phyloP scores from a whole-genome alignment of 2,113 vertebrate species.

The Glaucomys volans region DNA sequence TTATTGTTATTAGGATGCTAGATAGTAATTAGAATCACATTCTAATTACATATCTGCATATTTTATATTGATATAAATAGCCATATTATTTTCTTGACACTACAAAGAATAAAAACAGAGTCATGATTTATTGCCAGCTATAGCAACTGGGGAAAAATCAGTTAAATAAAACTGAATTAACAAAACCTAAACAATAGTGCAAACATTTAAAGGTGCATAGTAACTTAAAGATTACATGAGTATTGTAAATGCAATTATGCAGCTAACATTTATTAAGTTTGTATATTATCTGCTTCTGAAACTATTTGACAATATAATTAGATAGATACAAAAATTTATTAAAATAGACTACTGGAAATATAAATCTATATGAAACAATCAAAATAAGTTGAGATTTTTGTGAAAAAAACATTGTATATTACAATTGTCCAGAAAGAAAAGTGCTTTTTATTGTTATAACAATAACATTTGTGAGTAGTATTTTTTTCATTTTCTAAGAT shows the following conservation, averaged over 20 bases:
- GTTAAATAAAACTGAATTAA: conserved; percentile 26
- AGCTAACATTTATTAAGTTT: conserved; percentile 7
- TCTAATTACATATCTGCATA: conserved; percentile 71
- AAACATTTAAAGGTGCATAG: not conserved
- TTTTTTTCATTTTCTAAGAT: not conserved
- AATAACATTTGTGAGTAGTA: not conserved
- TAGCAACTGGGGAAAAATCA: conserved; percentile 60
- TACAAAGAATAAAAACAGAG: not conserved
- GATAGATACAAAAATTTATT: not conserved
- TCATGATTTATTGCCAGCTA: conserved; percentile 60
- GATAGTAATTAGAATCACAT: conserved; percentile 72
- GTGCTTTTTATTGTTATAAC: not conserved
- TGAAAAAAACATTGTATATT: not conserved
- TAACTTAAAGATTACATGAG: not conserved
- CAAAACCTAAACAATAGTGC: not conserved
- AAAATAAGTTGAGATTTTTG: not conserved
- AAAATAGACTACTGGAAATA: not conserved
- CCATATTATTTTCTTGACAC: conserved; percentile 65
- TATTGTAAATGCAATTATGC: not conserved
- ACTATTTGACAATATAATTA: not conserved
- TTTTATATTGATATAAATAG: conserved; percentile 73
- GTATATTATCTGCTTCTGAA: conserved; percentile 2
- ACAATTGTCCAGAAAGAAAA: not conserved
- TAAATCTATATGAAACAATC: not conserved
- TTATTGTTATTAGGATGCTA: conserved; percentile 76